Evolutionary conservation across 2,888 invertebrate genomes (phyloP).

Genomic region (Pandemis heparana): DNA sequence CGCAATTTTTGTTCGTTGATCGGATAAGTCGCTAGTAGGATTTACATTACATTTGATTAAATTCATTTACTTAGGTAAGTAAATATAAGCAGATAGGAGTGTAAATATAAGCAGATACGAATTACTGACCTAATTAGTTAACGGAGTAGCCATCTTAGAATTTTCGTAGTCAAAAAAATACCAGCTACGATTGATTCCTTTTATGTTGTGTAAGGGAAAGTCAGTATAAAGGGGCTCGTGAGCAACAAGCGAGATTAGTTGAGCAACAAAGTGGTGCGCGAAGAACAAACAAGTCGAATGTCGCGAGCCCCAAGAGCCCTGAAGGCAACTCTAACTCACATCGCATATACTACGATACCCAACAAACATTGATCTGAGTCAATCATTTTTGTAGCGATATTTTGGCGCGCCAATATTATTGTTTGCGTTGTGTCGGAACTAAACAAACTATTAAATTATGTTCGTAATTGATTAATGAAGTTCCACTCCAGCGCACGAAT

Average conservation of each 20-base stretch:
- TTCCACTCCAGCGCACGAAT: neutral
- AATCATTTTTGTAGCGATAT: slow-evolving; percentile 36
- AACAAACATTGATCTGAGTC: slow-evolving; percentile 27
- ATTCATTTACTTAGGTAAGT: too few relatives aligned
- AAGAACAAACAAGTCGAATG: slow-evolving; percentile 38
- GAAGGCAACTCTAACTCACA: slow-evolving; percentile 8
- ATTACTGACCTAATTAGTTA: neutral
- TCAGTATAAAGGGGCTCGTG: slow-evolving; percentile 8
- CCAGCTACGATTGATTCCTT: neutral
- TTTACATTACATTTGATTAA: too few relatives aligned
- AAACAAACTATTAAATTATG: slow-evolving; percentile 33
- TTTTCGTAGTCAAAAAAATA: slow-evolving; percentile 1
- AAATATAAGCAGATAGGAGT: too few relatives aligned
- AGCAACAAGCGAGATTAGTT: slow-evolving; percentile 31
- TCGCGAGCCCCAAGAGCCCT: slow-evolving; percentile 19
- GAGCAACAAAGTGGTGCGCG: slow-evolving; percentile 33
- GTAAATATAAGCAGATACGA: too few relatives aligned
- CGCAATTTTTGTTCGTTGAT: slow-evolving; percentile 31
- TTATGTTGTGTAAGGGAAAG: slow-evolving; percentile 5
- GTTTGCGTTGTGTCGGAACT: slow-evolving; percentile 30
- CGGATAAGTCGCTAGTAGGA: slow-evolving; percentile 9
- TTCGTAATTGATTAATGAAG: slow-evolving; percentile 29
- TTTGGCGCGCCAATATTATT: slow-evolving; percentile 33
- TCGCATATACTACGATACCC: slow-evolving; percentile 20
- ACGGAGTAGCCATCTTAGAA: neutral